These are phyloP conservation scores for Acromyrmex heyeri DNA, from an alignment of 1,140 invertebrate genomes.

Conservation along the genomic window DNA sequence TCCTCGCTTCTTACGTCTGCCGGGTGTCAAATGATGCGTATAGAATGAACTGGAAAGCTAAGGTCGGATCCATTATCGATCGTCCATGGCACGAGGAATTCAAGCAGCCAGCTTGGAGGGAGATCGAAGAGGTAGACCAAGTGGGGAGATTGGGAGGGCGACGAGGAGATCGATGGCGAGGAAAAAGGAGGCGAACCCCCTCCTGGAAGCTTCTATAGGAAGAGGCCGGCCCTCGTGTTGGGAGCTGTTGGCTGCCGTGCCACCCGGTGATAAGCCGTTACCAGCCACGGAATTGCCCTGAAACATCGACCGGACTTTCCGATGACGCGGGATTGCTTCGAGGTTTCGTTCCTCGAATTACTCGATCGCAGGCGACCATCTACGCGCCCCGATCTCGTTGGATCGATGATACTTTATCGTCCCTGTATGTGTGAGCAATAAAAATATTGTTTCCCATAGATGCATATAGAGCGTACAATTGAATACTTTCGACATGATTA, in stretches of 20 bases:
- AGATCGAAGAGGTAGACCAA: slow-evolving; percentile 28
- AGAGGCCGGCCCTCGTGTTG: slow-evolving; percentile 68
- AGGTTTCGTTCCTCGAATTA: slow-evolving; percentile 75
- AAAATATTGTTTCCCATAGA: slow-evolving; percentile 40
- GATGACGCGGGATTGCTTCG: slow-evolving; percentile 72
- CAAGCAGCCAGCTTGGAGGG: slow-evolving; percentile 57
- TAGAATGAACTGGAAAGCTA: slow-evolving; percentile 83
- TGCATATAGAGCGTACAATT: not conserved
- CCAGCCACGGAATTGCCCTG: slow-evolving; percentile 77
- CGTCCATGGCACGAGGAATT: slow-evolving; percentile 69
- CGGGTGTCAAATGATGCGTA: slow-evolving; percentile 84
- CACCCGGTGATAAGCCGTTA: slow-evolving; percentile 80
- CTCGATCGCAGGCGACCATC: slow-evolving; percentile 65
- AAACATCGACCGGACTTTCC: slow-evolving; percentile 76
- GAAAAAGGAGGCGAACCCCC: slow-evolving; percentile 66
- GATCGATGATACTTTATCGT: slow-evolving; percentile 19
- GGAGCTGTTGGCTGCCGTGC: slow-evolving; percentile 74
- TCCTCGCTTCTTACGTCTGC: slow-evolving; percentile 78
- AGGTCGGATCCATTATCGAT: slow-evolving; percentile 82
- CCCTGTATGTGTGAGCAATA: not conserved
- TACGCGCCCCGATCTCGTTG: slow-evolving; percentile 33
- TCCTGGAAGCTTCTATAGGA: slow-evolving; percentile 70
- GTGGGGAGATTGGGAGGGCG: slow-evolving; percentile 38
- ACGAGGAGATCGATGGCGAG: slow-evolving; percentile 42
- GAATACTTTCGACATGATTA: not conserved